Percentiles rank a stretch among this genome's conserved stretches.
Evolutionary conservation across 2,888 invertebrate genomes (phyloP).

Genomic region (Orchestes rusci): DNA sequence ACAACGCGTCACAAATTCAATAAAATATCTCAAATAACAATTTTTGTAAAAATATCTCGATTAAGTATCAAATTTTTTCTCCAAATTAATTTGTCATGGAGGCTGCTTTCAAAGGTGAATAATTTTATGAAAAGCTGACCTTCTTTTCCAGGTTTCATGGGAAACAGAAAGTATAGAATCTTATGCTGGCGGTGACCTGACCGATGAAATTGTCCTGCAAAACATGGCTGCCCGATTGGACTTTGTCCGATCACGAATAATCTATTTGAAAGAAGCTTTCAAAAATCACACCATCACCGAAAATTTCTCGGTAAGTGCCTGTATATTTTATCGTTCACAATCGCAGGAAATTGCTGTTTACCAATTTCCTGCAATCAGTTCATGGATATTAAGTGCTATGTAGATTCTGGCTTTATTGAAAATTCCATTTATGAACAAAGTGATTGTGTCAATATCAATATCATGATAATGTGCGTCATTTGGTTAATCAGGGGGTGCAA

Average conservation of each 20-base stretch:
- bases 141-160: conserved; percentile 53
- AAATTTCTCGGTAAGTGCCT: conserved; percentile 55
- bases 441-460: too few species aligned
- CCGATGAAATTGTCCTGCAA: conserved; percentile 45
- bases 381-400: too few species aligned
- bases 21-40: background rate
- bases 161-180: conserved; percentile 67
- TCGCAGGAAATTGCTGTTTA: too few species aligned
- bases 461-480: too few species aligned
- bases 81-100: background rate
- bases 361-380: too few species aligned
- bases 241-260: conserved; percentile 39
- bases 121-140: background rate
- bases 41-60: background rate
- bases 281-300: conserved; percentile 68
- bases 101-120: background rate
- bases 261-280: conserved; percentile 67
- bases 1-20: background rate
- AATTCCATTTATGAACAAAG: too few species aligned
- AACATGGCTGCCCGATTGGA: conserved; percentile 60
- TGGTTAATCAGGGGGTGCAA: too few species aligned
- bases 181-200: conserved; percentile 47
- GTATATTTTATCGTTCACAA: too few species aligned
- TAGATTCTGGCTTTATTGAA: too few species aligned
- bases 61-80: background rate